Base-by-base conservation (phyloP, 1,140 invertebrate genomes). In the Drosophila neocordata region DNA sequence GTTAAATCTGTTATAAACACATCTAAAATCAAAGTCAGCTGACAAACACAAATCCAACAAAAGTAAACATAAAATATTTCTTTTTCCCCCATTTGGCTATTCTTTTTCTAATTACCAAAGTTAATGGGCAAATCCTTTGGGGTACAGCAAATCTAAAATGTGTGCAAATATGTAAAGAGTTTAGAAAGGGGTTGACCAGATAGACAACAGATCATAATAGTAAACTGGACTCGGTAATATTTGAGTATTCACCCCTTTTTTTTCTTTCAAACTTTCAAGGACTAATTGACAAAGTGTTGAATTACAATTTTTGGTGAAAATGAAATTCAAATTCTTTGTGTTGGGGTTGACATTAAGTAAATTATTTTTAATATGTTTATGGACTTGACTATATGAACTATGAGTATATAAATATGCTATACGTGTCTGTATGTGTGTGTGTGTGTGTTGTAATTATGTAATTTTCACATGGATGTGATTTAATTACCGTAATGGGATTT, bases 321-420 rank as follows among this genome's bases (percentile, higher is more conserved):
- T 44, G 52, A 69, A 81, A 48, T 48, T 48, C 15, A 88, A 81
- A 68, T 65, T 38, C 58, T 73, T 76, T 57, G 41, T 52, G 6
- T 69, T 31, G 37, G 64, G 60, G 60, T 68, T 90, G 88, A 90
- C 88, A 79, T 89, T 90, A 90, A 90, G 83, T 85, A 90, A 90
- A 90, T 90, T 90, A 90, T 90, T 85, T 90, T 89, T 90, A 90
- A 90, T 90, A 90, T 81, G 88, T 90, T 90, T 88, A 90, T 90
- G 72, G 80, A 89, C 83, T 88, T 73, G 79, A 59, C 65, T 64
- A 79, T 74, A 65, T 71, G 72, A 82, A 76, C 70, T 73, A 72
- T 59, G 63, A 69, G 68, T 85, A 27, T 44, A 65, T 85, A 59
- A 73, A 69, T 60, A 60, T 44, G 41, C 5, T 48, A 48, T 48